Base-by-base conservation (phyloP, 1,140 invertebrate genomes). In the Trialeurodes vaporariorum region DNA sequence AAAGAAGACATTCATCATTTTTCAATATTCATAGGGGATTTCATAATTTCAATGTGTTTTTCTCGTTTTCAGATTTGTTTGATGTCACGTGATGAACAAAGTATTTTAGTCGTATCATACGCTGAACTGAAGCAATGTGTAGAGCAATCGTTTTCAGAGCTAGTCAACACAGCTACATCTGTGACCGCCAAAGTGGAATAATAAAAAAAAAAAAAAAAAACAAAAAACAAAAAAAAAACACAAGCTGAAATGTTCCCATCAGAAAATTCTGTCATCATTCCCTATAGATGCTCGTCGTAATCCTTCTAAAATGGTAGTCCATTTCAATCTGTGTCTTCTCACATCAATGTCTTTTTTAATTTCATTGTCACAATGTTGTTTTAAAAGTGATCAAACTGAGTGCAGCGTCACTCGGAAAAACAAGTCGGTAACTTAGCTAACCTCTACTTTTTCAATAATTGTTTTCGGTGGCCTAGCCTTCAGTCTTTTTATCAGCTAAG, bases 11-110 rank as follows among this genome's bases (percentile, higher is more conserved):
- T 17, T 59, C 17, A 59, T 59, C 17, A 17, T 17, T 17, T n/a
- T 17, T 59, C 58, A n/a, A 17, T 17, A 59, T 59, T 59, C 17
- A 59, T n/a, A 59, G 17, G n/a, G 25, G 22, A 12, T 62, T 23
- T 62, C 23, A 12, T 62, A 49, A 49, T 49, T 49, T 49, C 34
- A 49, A 17, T 34, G 40, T 59, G 27, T 64, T 25, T 27, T 67
- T 65, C 61, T 71, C 66, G 69, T 22, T 79, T 77, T 25, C 75
- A 97, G 89, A 90, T 99, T 74, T 93, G 94, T 79, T 82, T 98
- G 68, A 93, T 94, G 85, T 97, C 95, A 0, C 84, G 94, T 65
- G 95, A 98, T 79, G 94, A 94, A 78, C 92, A 96, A 78, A 98
- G 93, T 79, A 86, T 98, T 65, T 81, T 99, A 67, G 91, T 98